phyloP scores from a whole-genome alignment of 2,888 invertebrate genomes.

The Epistrophe grossulariae region DNA sequence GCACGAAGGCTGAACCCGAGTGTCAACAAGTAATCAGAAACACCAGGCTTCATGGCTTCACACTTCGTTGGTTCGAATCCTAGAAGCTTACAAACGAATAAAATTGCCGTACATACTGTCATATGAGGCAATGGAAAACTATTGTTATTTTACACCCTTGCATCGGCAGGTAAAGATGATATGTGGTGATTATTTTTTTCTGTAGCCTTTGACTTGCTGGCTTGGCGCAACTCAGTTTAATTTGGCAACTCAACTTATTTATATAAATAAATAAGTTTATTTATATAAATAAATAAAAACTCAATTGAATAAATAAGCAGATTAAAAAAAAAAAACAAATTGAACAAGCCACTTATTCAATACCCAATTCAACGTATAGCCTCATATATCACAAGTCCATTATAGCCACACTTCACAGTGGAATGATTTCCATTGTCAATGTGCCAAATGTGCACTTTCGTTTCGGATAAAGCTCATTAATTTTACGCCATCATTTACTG shows the following conservation, averaged over 20 bases:
- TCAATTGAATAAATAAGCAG: conserved; percentile 43
- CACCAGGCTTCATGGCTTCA: background rate
- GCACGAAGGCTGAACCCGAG: conserved; percentile 45
- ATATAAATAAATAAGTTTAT: no score
- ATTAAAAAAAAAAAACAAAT: background rate
- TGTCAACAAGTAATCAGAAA: conserved; percentile 61
- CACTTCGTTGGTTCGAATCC: background rate
- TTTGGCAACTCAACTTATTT: no score
- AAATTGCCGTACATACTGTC: conserved; percentile 39
- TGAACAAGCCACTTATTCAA: conserved; percentile 26
- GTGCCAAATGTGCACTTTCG: conserved; percentile 75
- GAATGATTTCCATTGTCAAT: conserved; percentile 72
- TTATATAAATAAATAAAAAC: conserved; percentile 60
- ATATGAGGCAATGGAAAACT: conserved; percentile 52
- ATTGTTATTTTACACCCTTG: conserved; percentile 22
- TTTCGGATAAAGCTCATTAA: conserved; percentile 71
- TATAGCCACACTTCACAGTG: conserved; percentile 69
- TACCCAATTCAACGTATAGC: conserved; percentile 24
- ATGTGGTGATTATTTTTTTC: conserved; percentile 14
- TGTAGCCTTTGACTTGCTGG: conserved; percentile 53
- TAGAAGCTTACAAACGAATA: conserved; percentile 33
- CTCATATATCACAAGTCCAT: conserved; percentile 73
- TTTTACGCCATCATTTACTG: conserved; percentile 67
- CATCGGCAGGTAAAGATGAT: conserved; percentile 2
- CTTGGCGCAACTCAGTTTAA: conserved; percentile 43